phyloP scores from a whole-genome alignment of 2,113 vertebrate species.

The Colistium nudipinnis region DNA sequence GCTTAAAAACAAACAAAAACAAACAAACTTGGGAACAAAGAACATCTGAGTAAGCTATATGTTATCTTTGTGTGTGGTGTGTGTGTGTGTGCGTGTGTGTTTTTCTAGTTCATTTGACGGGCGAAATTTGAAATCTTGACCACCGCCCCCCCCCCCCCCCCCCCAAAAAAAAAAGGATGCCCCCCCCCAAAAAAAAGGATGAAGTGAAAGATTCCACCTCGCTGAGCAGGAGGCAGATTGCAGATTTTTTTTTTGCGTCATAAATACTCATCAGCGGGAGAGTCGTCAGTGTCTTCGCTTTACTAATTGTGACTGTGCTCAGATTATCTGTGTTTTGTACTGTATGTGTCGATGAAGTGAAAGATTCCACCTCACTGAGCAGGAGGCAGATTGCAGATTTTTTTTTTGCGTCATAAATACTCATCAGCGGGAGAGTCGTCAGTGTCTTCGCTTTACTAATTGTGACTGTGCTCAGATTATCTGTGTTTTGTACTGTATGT shows the following conservation, averaged over 20 bases:
- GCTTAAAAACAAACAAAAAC: not conserved
- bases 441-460: constrained; percentile 53
- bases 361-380: no score
- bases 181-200: no score
- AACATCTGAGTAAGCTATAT: constrained; percentile 72
- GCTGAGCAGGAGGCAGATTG: no score
- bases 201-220: no score
- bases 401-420: no score
- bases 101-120: constrained; percentile 48
- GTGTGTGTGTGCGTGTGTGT: no score
- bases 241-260: no score
- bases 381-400: no score
- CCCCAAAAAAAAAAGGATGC: no score
- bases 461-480: constrained; percentile 44
- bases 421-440: constrained; percentile 31
- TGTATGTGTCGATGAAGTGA: constrained; percentile 44
- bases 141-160: no score
- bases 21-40: constrained; percentile 56
- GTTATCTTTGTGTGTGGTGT: constrained; percentile 59
- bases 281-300: constrained; percentile 40
- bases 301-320: constrained; percentile 52
- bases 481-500: constrained; percentile 59
- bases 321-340: constrained; percentile 52
- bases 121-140: constrained; percentile 40
- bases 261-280: constrained; percentile 39